Percentiles rank a stretch among this genome's conserved stretches.
phyloP scores from a whole-genome alignment of 2,113 vertebrate genomes.

The Empidonax traillii region DNA sequence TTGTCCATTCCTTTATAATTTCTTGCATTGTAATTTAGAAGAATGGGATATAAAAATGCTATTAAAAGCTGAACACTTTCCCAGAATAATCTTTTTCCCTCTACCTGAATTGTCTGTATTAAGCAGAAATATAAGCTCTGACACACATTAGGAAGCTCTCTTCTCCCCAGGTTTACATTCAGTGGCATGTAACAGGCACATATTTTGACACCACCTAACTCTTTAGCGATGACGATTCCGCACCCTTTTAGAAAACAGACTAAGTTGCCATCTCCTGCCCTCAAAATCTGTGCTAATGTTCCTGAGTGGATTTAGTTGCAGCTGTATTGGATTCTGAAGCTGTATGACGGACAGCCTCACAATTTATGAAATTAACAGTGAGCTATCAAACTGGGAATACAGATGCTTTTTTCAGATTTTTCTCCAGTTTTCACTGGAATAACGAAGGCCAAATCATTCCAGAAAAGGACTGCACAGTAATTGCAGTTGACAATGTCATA shows the following conservation, averaged over 20 bases:
- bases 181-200: not conserved
- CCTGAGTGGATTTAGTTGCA: not conserved
- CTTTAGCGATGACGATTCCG: not conserved
- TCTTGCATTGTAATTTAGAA: constrained; percentile 12
- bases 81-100: not conserved
- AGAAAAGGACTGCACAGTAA: not conserved
- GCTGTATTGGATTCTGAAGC: not conserved
- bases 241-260: not conserved
- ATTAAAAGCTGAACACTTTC: constrained; percentile 30
- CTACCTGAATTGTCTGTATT: not conserved
- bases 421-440: not conserved
- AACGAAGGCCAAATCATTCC: not conserved
- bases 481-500: not conserved
- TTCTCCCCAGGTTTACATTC: not conserved
- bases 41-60: not conserved
- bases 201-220: not conserved
- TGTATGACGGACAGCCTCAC: not conserved
- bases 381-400: not conserved
- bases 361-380: not conserved
- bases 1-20: not conserved
- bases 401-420: not conserved
- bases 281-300: not conserved
- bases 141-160: not conserved
- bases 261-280: not conserved
- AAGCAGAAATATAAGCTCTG: not conserved